Conservation (phyloP, 2,888 invertebrate species). For the Ophioninae sp. region DNA sequence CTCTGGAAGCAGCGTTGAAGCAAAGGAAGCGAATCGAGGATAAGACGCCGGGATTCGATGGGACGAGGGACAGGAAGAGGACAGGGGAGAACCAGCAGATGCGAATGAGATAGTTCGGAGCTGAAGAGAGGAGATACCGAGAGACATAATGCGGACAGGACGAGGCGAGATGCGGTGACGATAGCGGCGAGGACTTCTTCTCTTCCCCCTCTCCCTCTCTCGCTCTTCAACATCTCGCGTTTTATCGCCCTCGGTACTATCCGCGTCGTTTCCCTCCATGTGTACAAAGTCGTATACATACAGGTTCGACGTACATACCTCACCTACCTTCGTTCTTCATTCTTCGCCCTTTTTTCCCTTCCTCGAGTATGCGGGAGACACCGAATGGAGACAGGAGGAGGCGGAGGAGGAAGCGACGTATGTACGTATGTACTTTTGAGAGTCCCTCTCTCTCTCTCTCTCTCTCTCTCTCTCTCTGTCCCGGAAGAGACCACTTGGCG, state of each 20-base stretch:
- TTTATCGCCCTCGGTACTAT: conserved; percentile 55
- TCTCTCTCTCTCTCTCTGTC: conserved; percentile 28
- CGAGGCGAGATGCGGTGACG: conserved; percentile 68
- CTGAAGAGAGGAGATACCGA: conserved; percentile 63
- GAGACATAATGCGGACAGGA: conserved; percentile 69
- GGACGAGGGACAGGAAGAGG: conserved; percentile 5
- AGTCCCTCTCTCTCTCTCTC: conserved; percentile 39
- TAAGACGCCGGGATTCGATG: conserved; percentile 29
- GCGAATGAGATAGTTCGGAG: conserved; percentile 66
- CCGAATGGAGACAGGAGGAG: not conserved
- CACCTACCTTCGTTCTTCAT: conserved; percentile 46
- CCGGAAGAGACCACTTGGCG: conserved; percentile 64
- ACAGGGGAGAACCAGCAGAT: conserved; percentile 60
- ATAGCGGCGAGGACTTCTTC: conserved; percentile 61
- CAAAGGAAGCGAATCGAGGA: conserved; percentile 45
- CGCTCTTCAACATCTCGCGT: conserved; percentile 55
- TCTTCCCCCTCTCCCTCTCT: conserved; percentile 40
- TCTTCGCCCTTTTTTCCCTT: conserved; percentile 22
- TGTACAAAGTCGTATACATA: conserved; percentile 29
- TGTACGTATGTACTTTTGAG: conserved; percentile 28
- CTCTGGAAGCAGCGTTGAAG: conserved; percentile 27
- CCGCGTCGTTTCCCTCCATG: conserved; percentile 43
- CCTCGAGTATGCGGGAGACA: conserved; percentile 6
- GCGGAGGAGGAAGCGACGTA: conserved; percentile 19
- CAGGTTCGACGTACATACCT: conserved; percentile 22